Percentiles rank a stretch among this genome's conserved stretches.
Evolutionary conservation across 2,888 invertebrate genomes (phyloP).

Genomic region (Rapana venosa): DNA sequence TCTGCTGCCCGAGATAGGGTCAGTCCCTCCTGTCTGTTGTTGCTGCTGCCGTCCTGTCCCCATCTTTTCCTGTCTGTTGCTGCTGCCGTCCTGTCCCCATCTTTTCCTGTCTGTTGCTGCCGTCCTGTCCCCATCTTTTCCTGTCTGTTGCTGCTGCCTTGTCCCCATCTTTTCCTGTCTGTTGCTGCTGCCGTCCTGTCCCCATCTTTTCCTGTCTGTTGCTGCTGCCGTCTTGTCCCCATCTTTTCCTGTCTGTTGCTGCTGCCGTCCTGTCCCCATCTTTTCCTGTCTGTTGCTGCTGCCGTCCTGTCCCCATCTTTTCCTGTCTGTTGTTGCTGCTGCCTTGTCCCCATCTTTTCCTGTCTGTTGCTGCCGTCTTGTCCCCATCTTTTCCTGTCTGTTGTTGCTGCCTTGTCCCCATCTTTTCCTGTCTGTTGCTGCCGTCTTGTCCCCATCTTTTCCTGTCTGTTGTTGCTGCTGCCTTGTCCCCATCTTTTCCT

Average conservation of each 20-base stretch:
- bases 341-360: not conserved
- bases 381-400: not conserved
- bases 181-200: not conserved
- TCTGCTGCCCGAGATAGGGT: conserved; percentile 82
- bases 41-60: not conserved
- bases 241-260: too few species aligned
- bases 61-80: too few species aligned
- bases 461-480: too few species aligned
- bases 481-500: not conserved
- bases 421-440: too few species aligned
- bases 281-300: too few species aligned
- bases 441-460: not conserved
- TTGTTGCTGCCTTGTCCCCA: not conserved
- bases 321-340: too few species aligned
- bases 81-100: not conserved
- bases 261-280: not conserved
- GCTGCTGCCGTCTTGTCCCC: not conserved
- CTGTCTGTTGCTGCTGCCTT: too few species aligned
- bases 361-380: not conserved
- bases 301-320: not conserved
- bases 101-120: too few species aligned
- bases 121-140: not conserved
- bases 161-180: not conserved
- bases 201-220: too few species aligned
- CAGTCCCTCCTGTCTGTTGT: conserved; percentile 41